phyloP scores from a whole-genome alignment of 1,140 invertebrate species.

The Conus betulinus region DNA sequence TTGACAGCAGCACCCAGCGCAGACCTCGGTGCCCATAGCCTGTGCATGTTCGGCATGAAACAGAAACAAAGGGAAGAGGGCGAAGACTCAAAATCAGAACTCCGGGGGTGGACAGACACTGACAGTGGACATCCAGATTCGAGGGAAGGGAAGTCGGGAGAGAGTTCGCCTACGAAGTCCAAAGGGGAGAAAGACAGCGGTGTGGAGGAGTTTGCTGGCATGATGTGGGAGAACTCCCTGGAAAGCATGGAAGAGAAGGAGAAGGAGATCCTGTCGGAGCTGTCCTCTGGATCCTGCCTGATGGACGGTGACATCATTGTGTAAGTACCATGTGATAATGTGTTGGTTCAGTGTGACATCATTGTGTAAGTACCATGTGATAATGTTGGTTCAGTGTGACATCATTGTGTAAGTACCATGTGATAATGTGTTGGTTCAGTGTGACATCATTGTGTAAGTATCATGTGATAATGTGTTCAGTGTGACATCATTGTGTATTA shows the following conservation, averaged over 20 bases:
- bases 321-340: too few relatives aligned
- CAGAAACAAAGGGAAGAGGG: not conserved
- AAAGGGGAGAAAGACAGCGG: not conserved
- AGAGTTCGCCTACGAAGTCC: not conserved
- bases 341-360: too few relatives aligned
- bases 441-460: too few relatives aligned
- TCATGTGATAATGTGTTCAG: too few relatives aligned
- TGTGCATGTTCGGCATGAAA: too few relatives aligned
- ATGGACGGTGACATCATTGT: slow-evolving; percentile 48
- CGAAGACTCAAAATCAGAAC: not conserved
- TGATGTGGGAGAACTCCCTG: slow-evolving; percentile 2
- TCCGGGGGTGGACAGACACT: not conserved
- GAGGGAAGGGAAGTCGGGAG: not conserved
- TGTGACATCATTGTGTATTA: too few relatives aligned
- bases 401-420: too few relatives aligned
- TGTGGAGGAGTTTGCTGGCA: not conserved
- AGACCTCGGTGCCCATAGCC: too few relatives aligned
- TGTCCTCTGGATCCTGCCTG: slow-evolving; percentile 37
- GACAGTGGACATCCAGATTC: slow-evolving; percentile 9
- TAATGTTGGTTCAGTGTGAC: too few relatives aligned
- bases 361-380: too few relatives aligned
- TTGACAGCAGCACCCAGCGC: not conserved
- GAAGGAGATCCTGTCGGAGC: slow-evolving; percentile 35
- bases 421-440: too few relatives aligned
- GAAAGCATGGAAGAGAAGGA: not conserved